A percentile compares a stretch with the other conserved stretches of the same genome.
Conservation (phyloP, 2,113 vertebrate genomes). For the Harpagus bidentatus region DNA sequence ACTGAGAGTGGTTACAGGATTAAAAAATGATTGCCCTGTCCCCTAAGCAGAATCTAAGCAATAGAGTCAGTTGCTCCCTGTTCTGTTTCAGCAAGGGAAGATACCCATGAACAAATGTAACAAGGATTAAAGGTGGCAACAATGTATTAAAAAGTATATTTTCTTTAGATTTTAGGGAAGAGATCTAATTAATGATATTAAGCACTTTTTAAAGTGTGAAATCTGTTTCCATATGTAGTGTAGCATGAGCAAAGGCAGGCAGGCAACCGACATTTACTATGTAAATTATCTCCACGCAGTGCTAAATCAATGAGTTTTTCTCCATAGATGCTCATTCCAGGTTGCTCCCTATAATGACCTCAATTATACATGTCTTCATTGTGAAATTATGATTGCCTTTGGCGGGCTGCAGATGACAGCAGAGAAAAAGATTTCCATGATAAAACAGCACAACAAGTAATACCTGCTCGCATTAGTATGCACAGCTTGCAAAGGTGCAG, state of each 20-base stretch:
- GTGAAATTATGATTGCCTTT: constrained; percentile 67
- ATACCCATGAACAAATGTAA: neutral
- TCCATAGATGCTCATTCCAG: constrained; percentile 43
- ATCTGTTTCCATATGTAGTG: neutral
- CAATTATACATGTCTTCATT: constrained; percentile 70
- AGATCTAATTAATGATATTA: constrained; percentile 40
- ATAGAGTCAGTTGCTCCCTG: neutral
- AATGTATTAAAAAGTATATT: neutral
- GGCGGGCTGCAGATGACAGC: constrained; percentile 54
- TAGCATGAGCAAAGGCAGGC: neutral
- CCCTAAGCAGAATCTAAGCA: neutral
- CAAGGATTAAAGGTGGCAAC: neutral
- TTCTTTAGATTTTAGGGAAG: constrained; percentile 5
- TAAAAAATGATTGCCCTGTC: neutral
- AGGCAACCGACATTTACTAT: neutral
- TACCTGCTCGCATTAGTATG: constrained; percentile 45
- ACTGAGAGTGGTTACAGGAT: neutral
- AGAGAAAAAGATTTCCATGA: constrained; percentile 43
- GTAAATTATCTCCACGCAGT: constrained; percentile 25
- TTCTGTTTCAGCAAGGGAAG: neutral
- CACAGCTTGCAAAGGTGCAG: neutral
- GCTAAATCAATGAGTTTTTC: constrained; percentile 53
- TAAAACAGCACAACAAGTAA: constrained; percentile 54
- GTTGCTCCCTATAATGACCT: constrained; percentile 64
- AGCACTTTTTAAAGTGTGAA: neutral